These are phyloP conservation scores for Hermetia illucens DNA, from an alignment of 1,140 invertebrate species.

Conservation along the genomic window DNA sequence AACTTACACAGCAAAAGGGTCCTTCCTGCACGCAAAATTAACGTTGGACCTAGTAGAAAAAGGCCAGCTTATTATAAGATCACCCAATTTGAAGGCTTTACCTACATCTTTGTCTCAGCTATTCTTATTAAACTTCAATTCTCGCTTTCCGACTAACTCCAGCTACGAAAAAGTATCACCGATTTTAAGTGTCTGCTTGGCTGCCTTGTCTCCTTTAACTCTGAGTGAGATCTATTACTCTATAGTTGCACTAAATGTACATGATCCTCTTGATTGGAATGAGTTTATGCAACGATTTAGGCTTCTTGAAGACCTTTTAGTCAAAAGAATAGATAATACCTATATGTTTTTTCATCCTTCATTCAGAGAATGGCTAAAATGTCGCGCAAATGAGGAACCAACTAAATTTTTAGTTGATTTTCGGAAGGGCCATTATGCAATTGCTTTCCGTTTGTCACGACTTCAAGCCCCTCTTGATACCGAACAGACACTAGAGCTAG, in stretches of 20 bases:
- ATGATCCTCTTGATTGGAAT: slow-evolving; percentile 55
- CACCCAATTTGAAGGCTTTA: slow-evolving; percentile 81
- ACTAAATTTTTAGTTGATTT: slow-evolving; percentile 82
- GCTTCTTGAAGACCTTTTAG: slow-evolving; percentile 67
- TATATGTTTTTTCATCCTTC: slow-evolving; percentile 96
- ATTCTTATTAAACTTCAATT: slow-evolving; percentile 85
- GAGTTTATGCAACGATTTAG: slow-evolving; percentile 80
- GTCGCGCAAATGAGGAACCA: slow-evolving; percentile 78
- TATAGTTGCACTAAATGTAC: slow-evolving; percentile 69
- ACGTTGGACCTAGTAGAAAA: slow-evolving; percentile 87
- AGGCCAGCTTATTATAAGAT: slow-evolving; percentile 86
- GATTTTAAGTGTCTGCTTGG: slow-evolving; percentile 78
- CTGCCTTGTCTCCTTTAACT: slow-evolving; percentile 80
- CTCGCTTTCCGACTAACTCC: slow-evolving; percentile 75
- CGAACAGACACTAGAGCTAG: slow-evolving; percentile 81
- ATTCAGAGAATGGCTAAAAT: slow-evolving; percentile 89
- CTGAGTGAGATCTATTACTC: slow-evolving; percentile 87
- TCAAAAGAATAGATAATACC: slow-evolving; percentile 78
- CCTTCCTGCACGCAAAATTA: slow-evolving; percentile 82
- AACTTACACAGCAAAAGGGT: slow-evolving; percentile 67
- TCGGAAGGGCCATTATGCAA: slow-evolving; percentile 77
- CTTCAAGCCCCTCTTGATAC: slow-evolving; percentile 69
- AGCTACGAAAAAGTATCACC: slow-evolving; percentile 79
- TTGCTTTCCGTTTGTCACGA: slow-evolving; percentile 78
- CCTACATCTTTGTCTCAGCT: slow-evolving; percentile 86